Evolutionary conservation across 2,888 invertebrate genomes (phyloP), one percentile per base, ranked within the genome.

Genomic region (Spodoptera picta): DNA sequence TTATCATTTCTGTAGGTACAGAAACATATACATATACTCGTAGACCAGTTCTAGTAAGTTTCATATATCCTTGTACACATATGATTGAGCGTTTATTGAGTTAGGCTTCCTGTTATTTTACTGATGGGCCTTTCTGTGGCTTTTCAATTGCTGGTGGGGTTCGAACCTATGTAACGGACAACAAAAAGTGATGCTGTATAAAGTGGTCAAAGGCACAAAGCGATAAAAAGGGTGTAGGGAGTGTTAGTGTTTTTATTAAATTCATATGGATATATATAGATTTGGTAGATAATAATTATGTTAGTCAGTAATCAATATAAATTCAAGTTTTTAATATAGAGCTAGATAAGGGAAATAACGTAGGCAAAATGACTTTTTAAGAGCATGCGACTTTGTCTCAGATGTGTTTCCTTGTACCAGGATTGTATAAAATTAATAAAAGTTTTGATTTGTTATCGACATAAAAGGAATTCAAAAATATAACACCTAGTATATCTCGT

Each of bases 71-170:
- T 2, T 52, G 81, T 61, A 45, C 14, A 50, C 67, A 65, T 82
- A 82, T 87, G 87, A 90, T 90, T 82, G 90, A 85, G 90, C 91
- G 92, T 90, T 88, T 90, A 92, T 92, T 90, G 83, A 86, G 87
- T 92, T 91, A 92, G 88, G 91, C 91, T 91, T 87, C 90, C 87
- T 65, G 84, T 85, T 87, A 87, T 87, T 85, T 86, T 84, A 77
- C 83, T 80, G 81, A 82, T 81, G 73, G 73, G 62, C 68, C 65
- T 76, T 74, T 74, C 77, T 83, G 84, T 72, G 83, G 88, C 83
- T 83, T 85, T 77, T 81, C 65, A 80, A 82, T 82, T 55, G 56
- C 72, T 47, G 57, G 62, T 70, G 83, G 79, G 75, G 60, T 75
- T 61, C 68, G 60, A 53, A 64, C 60, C 45, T 60, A 56, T 71